These are phyloP conservation scores for Cheilosia grossa DNA, from an alignment of 2,888 invertebrate species.

Conservation along the genomic window DNA sequence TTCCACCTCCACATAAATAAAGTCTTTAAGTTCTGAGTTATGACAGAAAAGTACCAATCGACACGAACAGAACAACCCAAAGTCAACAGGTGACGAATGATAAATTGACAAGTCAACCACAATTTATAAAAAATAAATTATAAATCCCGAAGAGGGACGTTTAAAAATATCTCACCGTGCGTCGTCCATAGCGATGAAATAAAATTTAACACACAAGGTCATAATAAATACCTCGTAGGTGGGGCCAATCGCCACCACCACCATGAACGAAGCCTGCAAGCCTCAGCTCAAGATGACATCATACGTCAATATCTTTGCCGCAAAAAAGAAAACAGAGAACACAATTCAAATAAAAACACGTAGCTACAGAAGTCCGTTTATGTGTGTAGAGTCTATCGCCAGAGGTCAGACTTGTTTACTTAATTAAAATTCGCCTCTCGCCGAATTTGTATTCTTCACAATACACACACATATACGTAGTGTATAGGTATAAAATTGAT, in stretches of 20 bases:
- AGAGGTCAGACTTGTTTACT: conserved; percentile 73
- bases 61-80: background rate
- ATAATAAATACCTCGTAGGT: conserved; percentile 29
- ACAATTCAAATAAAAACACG: conserved; percentile 27
- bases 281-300: conserved; percentile 60
- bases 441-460: conserved; percentile 25
- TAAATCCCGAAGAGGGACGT: conserved; percentile 11
- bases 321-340: conserved; percentile 7
- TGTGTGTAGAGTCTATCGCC: conserved; percentile 27
- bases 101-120: conserved; percentile 18
- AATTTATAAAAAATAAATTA: background rate
- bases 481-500: conserved; percentile 1
- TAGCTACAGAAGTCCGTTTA: conserved; percentile 19
- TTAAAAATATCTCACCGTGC: conserved; percentile 19
- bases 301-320: conserved; percentile 49
- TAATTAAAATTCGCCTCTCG: conserved; percentile 45
- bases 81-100: conserved; percentile 31
- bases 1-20: background rate
- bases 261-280: conserved; percentile 28
- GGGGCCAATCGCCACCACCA: conserved; percentile 24
- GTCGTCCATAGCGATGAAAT: conserved; percentile 3
- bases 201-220: conserved; percentile 44
- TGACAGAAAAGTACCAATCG: conserved; percentile 18
- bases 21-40: background rate
- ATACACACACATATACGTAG: background rate